Evolutionary conservation across 2,113 vertebrate genomes (phyloP).

Genomic region (Equus quagga): DNA sequence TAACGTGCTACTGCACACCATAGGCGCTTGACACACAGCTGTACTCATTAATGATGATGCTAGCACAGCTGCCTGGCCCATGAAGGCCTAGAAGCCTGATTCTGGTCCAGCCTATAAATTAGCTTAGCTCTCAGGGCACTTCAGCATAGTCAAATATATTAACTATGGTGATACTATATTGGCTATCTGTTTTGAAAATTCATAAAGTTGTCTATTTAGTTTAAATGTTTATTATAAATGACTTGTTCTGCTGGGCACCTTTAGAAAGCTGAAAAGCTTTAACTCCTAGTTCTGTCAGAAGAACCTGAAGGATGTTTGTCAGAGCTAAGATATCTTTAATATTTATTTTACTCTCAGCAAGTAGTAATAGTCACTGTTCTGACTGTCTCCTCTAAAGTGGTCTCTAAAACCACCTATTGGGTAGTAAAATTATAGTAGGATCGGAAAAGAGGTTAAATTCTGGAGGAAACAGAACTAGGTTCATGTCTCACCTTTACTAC

Average conservation of each 20-base stretch:
- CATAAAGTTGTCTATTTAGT: background rate
- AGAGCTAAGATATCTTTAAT: background rate
- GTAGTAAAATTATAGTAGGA: background rate
- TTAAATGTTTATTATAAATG: background rate
- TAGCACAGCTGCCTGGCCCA: background rate
- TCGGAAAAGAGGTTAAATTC: background rate
- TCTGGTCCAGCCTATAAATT: background rate
- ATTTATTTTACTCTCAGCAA: background rate
- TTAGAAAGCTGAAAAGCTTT: background rate
- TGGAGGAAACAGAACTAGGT: background rate
- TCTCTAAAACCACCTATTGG: background rate
- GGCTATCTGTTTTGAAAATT: background rate
- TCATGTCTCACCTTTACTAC: background rate
- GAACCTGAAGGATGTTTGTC: conserved; percentile 14
- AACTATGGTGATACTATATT: background rate
- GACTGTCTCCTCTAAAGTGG: background rate
- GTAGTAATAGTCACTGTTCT: background rate
- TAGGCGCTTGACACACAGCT: background rate
- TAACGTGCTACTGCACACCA: background rate
- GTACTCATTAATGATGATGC: background rate
- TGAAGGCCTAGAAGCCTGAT: background rate
- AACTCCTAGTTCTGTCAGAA: background rate
- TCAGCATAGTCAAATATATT: background rate
- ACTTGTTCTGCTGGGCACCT: background rate
- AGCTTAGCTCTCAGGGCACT: background rate